Evolutionary conservation across 2,888 invertebrate species (phyloP).

Genomic region (Dichetophora obliterata): DNA sequence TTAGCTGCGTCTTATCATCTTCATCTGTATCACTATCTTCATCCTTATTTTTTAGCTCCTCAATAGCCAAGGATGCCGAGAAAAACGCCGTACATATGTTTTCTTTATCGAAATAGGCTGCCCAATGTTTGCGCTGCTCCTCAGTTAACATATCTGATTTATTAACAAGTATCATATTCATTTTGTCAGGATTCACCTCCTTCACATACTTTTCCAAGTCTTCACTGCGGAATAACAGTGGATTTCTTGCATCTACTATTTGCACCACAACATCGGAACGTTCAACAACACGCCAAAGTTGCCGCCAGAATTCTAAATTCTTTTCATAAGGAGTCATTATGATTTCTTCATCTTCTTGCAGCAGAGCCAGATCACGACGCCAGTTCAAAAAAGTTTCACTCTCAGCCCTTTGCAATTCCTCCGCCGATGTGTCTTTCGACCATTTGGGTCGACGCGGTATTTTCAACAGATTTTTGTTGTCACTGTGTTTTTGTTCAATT

Average conservation of each 20-base stretch:
- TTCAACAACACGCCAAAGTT: conserved; percentile 98
- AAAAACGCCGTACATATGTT: conserved; percentile 87
- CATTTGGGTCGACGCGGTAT: conserved; percentile 92
- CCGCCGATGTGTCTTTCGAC: conserved; percentile 80
- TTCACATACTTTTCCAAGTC: conserved; percentile 91
- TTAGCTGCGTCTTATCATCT: neutral
- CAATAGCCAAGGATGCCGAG: conserved; percentile 81
- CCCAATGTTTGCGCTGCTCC: conserved; percentile 86
- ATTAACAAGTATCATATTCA: conserved; percentile 89
- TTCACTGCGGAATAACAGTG: conserved; percentile 90
- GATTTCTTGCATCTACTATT: conserved; percentile 97
- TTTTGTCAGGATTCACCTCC: conserved; percentile 80
- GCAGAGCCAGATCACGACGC: conserved; percentile 84
- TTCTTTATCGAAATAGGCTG: conserved; percentile 82
- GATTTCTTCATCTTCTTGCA: conserved; percentile 86
- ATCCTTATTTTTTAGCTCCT: conserved; percentile 69
- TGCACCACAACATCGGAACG: conserved; percentile 93
- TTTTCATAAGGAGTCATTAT: conserved; percentile 96
- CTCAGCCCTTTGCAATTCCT: conserved; percentile 85
- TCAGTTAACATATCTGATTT: conserved; percentile 93
- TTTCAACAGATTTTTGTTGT: conserved; percentile 76
- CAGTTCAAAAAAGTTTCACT: conserved; percentile 89
- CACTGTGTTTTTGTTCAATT: conserved; percentile 72
- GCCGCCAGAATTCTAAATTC: conserved; percentile 98
- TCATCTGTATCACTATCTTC: conserved; percentile 40